Base-by-base conservation (phyloP, 2,797 vertebrate species). In the Austrolebias charrua region DNA sequence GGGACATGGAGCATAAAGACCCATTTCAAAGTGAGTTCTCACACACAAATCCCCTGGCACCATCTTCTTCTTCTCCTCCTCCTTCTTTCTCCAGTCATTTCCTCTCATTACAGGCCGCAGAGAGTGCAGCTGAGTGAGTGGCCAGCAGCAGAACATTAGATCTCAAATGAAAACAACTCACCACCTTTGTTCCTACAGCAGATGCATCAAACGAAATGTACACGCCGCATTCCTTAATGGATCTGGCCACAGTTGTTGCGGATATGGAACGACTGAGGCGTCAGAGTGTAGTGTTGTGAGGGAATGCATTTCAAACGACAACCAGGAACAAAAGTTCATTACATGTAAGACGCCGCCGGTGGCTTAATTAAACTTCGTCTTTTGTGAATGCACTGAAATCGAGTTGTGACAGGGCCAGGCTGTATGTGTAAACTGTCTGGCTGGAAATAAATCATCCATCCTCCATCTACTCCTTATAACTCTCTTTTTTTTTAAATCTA, bases 111-210 rank as follows among this genome's bases (percentile, higher is more conserved):
- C 18, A 66, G 63, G 44, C 44, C 69, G 52, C 70, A 76, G 67
- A 68, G 74, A 48, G 71, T 42, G 60, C 59, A 73, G 69, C 63
- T 2, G 46, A 75, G 70, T 8, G 15, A 80, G 78, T 71, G 75
- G 56, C 74, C 57, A 12, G 70, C 76, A 86, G 78, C 80, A 79
- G 84, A 81, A 82, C 71, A 73, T 68, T 63, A 56, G 59, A 64
- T 58, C 58, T 71, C 54, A 72, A 63, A 74, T 76, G 60, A 71
- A 77, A 81, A 75, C 76, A 52, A 45, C 65, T 71, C 55, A 24
- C 45, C 63, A 52, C 51, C 43, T 67, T 66, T 40, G 65, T 58
- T 73, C 45, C 69, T 46, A 18, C 61, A 29, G 51, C 28, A 43
- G 15, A 71, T 20, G 43, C 57, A 54, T 70, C 58, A 62, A 57